These are phyloP conservation scores for Dinomys branickii DNA, from an alignment of 2,113 vertebrate genomes.

Conservation along the genomic window DNA sequence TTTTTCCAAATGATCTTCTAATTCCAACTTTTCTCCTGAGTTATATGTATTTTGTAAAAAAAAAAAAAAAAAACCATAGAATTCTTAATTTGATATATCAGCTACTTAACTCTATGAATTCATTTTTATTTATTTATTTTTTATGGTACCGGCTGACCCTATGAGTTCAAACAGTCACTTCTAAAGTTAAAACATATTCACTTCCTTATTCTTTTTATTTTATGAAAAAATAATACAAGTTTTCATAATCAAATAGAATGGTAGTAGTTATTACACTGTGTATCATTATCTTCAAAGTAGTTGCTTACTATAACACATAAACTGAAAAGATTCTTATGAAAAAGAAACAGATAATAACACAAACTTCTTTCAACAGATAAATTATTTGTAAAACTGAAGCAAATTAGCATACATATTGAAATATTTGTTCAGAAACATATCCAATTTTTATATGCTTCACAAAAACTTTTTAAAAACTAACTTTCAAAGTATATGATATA, in stretches of 20 bases:
- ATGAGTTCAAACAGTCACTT: neutral
- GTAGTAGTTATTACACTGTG: neutral
- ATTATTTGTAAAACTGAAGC: neutral
- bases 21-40: neutral
- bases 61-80: neutral
- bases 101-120: neutral
- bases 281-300: neutral
- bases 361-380: neutral
- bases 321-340: neutral
- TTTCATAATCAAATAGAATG: neutral
- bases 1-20: neutral
- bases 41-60: neutral
- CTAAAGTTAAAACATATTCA: slow-evolving; percentile 12
- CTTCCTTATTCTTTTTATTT: neutral
- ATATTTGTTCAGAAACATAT: neutral
- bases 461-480: neutral
- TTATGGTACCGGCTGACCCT: too few species aligned
- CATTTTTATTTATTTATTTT: too few species aligned
- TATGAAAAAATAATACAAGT: neutral
- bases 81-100: neutral
- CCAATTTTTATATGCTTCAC: neutral
- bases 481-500: neutral
- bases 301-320: neutral
- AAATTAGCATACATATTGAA: neutral
- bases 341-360: neutral